Evolutionary conservation across 2,888 invertebrate species (phyloP).

Genomic region (Trichogramma evanescens): DNA sequence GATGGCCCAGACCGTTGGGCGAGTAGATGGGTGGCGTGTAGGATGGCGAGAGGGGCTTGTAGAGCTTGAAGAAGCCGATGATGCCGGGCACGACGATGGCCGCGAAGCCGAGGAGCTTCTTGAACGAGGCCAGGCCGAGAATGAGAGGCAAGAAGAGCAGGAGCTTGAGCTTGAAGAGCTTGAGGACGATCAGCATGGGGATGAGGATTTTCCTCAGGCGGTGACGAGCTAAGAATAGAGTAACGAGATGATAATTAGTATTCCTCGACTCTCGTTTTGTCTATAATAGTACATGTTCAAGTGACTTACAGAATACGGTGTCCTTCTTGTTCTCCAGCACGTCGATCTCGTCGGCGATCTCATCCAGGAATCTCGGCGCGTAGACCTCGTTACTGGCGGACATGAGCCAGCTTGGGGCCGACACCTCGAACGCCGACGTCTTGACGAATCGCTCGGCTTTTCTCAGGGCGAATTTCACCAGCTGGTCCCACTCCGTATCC

Average conservation of each 20-base stretch:
- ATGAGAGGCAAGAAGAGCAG: conserved; percentile 76
- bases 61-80: conserved; percentile 79
- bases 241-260: neutral
- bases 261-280: no score
- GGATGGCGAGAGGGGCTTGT: conserved; percentile 60
- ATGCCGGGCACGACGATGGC: conserved; percentile 74
- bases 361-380: conserved; percentile 74
- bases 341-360: conserved; percentile 77
- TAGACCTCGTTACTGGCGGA: conserved; percentile 60
- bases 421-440: conserved; percentile 69
- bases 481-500: conserved; percentile 74
- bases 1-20: conserved; percentile 67
- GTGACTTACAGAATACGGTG: conserved; percentile 73
- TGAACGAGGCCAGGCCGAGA: conserved; percentile 75
- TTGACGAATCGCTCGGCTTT: conserved; percentile 73
- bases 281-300: no score
- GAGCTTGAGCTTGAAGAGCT: conserved; percentile 77
- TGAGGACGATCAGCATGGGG: conserved; percentile 72
- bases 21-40: conserved; percentile 59
- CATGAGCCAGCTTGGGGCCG: conserved; percentile 50
- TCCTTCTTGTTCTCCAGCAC: conserved; percentile 76
- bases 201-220: conserved; percentile 76
- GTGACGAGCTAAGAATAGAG: conserved; percentile 60
- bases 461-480: conserved; percentile 69
- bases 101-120: conserved; percentile 74